Percentiles rank a stretch among this genome's conserved stretches.
phyloP scores from a whole-genome alignment of 2,113 vertebrate genomes.

The Hippocampus guttulatus region DNA sequence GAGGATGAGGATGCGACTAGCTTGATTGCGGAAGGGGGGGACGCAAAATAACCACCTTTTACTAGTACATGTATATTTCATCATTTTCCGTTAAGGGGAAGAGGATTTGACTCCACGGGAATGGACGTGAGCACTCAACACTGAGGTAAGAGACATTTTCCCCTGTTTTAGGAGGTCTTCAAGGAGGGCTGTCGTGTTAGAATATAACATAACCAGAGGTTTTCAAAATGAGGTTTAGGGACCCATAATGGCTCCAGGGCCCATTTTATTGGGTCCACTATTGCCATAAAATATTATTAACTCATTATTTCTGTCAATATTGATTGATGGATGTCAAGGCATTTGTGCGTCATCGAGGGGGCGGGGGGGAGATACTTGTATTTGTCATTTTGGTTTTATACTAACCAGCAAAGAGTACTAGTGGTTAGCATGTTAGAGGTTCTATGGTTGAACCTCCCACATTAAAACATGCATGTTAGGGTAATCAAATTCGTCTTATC shows the following conservation, averaged over 20 bases:
- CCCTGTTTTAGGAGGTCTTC: background rate
- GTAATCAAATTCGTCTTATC: background rate
- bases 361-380: background rate
- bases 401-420: background rate
- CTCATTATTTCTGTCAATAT: background rate
- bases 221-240: background rate
- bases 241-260: background rate
- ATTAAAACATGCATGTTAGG: background rate
- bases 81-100: background rate
- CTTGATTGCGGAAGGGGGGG: background rate
- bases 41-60: background rate
- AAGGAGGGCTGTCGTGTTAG: background rate
- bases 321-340: background rate
- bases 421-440: background rate
- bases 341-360: background rate
- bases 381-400: background rate
- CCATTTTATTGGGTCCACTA: background rate
- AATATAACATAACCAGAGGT: background rate
- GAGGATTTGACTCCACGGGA: background rate
- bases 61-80: too few relatives aligned
- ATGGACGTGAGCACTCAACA: constrained; percentile 46
- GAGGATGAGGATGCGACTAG: constrained; percentile 16
- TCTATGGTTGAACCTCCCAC: background rate
- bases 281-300: background rate
- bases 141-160: constrained; percentile 50